Evolutionary conservation across 2,113 vertebrate genomes (phyloP).

Genomic region (Glaucidium brasilianum): DNA sequence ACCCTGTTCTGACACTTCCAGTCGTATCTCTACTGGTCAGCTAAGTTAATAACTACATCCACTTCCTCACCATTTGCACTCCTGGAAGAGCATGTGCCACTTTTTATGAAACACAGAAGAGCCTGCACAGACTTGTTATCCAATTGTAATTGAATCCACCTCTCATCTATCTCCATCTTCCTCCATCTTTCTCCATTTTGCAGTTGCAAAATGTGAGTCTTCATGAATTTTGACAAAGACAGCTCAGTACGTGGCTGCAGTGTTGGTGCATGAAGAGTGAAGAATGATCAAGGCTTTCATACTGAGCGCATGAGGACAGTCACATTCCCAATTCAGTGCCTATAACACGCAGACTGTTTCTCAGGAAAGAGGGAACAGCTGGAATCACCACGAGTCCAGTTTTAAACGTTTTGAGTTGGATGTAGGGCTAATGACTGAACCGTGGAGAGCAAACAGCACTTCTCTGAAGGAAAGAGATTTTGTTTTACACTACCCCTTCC

Average conservation of each 20-base stretch:
- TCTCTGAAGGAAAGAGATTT: not conserved
- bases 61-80: not conserved
- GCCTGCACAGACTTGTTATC: not conserved
- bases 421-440: not conserved
- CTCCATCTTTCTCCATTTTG: not conserved
- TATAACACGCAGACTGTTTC: not conserved
- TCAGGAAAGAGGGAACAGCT: not conserved
- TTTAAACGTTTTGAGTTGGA: not conserved
- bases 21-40: not conserved
- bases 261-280: not conserved
- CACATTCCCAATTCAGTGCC: not conserved
- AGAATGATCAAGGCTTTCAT: not conserved
- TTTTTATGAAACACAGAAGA: not conserved
- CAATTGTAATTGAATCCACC: not conserved
- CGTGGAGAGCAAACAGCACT: not conserved
- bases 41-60: not conserved
- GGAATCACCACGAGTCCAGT: not conserved
- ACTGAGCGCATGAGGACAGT: accelerated
- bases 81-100: not conserved
- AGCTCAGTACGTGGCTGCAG: accelerated
- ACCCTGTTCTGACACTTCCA: not conserved
- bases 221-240: accelerated
- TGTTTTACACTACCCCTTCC: not conserved
- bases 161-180: not conserved
- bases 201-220: not conserved